phyloP scores from a whole-genome alignment of 1,140 invertebrate species.

The Trichogramma pretiosum region DNA sequence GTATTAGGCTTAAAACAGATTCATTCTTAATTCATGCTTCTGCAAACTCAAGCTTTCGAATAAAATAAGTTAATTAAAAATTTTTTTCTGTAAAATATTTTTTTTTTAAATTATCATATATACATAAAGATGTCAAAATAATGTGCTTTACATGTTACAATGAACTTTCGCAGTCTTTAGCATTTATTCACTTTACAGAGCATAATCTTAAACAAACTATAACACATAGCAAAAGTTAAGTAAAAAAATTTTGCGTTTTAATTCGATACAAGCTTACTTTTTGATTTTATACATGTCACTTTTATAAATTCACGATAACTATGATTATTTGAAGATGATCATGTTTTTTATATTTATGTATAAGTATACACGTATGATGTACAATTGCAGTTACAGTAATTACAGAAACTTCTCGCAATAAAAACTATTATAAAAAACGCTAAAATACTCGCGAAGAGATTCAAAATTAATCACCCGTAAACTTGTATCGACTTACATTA shows the following conservation, averaged over 20 bases:
- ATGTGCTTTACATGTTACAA: conserved; percentile 10
- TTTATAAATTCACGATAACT: not conserved
- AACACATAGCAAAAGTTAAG: not conserved
- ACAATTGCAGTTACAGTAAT: not conserved
- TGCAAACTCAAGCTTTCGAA: conserved; percentile 8
- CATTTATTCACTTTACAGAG: conserved; percentile 8
- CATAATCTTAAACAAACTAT: conserved; percentile 1
- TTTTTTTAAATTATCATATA: conserved; percentile 15
- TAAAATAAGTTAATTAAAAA: conserved; percentile 4
- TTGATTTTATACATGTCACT: not conserved
- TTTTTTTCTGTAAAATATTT: conserved; percentile 12
- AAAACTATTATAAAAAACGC: not conserved
- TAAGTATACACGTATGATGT: not conserved
- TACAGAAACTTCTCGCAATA: not conserved
- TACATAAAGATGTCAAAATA: conserved; percentile 13
- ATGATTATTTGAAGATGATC: not conserved
- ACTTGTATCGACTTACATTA: conserved; percentile 17
- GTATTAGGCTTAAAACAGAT: no score
- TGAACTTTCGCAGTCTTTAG: conserved; percentile 8
- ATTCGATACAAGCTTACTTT: conserved; percentile 9
- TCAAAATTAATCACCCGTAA: conserved; percentile 4
- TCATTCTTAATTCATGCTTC: not conserved
- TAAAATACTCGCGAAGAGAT: not conserved
- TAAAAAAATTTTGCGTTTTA: conserved; percentile 5
- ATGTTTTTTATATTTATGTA: not conserved